Evolutionary conservation across 1,140 invertebrate species (phyloP).

Genomic region (Hycleus phaleratus): DNA sequence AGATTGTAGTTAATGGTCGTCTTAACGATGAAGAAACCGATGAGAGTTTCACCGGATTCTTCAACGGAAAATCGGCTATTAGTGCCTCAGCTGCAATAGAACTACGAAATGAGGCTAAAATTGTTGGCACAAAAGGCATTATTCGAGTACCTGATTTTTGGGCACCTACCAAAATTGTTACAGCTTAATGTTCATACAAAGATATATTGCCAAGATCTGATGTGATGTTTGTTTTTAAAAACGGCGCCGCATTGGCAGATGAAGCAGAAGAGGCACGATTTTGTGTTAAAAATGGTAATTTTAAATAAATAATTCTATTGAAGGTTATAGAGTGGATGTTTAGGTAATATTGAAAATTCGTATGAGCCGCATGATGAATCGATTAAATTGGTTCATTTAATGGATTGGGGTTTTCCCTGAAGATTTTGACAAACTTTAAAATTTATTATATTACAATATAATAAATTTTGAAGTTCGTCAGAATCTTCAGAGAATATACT

Average conservation of each 20-base stretch:
- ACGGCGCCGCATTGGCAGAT: slow-evolving; percentile 63
- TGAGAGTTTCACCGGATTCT: slow-evolving; percentile 42
- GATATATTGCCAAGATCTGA: slow-evolving; percentile 28
- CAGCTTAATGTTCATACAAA: slow-evolving; percentile 17
- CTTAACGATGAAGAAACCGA: slow-evolving; percentile 66
- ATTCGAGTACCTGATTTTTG: slow-evolving; percentile 54
- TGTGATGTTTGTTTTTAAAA: slow-evolving; percentile 50
- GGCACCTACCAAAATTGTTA: slow-evolving; percentile 39
- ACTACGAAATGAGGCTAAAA: slow-evolving; percentile 57
- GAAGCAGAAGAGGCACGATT: slow-evolving; percentile 64
- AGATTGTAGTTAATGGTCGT: slow-evolving; percentile 53
- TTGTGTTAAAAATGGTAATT: slow-evolving; percentile 47
- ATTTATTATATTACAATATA: no score
- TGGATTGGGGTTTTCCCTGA: slow-evolving; percentile 42
- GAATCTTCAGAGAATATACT: no score
- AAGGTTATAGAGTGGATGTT: no score
- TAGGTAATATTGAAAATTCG: slow-evolving; percentile 56
- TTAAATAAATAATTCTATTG: no score
- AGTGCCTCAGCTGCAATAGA: slow-evolving; percentile 47
- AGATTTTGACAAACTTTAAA: no score
- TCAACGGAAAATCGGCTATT: slow-evolving; percentile 54
- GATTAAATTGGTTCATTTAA: slow-evolving; percentile 52
- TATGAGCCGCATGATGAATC: slow-evolving; percentile 52
- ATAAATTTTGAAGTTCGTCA: no score
- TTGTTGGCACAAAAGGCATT: slow-evolving; percentile 60